Conservation (phyloP, 2,797 vertebrate species). For the Anguilla marmorata region DNA sequence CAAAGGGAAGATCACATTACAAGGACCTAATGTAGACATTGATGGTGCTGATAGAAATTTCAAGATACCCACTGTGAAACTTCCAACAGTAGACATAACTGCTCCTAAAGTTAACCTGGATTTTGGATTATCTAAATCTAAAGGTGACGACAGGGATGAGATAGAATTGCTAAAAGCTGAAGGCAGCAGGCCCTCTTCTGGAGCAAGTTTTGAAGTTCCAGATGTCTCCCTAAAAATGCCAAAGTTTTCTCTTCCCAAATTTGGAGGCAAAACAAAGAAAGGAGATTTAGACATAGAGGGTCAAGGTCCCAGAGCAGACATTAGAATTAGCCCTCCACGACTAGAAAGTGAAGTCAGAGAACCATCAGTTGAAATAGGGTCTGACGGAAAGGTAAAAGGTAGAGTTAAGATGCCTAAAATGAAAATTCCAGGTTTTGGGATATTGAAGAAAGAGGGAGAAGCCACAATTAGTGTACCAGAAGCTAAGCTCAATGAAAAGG, state of each 20-base stretch:
- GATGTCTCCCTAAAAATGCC: conserved; percentile 74
- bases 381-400: conserved; percentile 65
- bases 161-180: conserved; percentile 69
- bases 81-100: conserved; percentile 77
- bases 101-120: conserved; percentile 78
- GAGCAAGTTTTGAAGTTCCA: conserved; percentile 69
- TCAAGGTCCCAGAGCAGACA: conserved; percentile 49
- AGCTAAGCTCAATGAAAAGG: conserved; percentile 51
- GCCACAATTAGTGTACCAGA: conserved; percentile 55
- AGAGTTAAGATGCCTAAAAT: conserved; percentile 73
- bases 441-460: conserved; percentile 66
- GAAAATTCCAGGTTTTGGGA: conserved; percentile 74
- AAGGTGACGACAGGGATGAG: conserved; percentile 62
- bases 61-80: conserved; percentile 71
- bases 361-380: conserved; percentile 62
- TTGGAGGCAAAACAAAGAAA: conserved; percentile 72
- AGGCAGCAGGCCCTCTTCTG: conserved; percentile 67
- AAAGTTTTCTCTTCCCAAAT: conserved; percentile 75
- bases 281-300: conserved; percentile 55
- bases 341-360: conserved; percentile 53
- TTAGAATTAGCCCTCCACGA: conserved; percentile 52
- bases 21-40: background rate
- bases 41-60: conserved; percentile 51
- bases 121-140: conserved; percentile 67
- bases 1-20: conserved; percentile 25